Evolutionary conservation across 2,797 vertebrate genomes (phyloP).

Genomic region (Xenops minutus): DNA sequence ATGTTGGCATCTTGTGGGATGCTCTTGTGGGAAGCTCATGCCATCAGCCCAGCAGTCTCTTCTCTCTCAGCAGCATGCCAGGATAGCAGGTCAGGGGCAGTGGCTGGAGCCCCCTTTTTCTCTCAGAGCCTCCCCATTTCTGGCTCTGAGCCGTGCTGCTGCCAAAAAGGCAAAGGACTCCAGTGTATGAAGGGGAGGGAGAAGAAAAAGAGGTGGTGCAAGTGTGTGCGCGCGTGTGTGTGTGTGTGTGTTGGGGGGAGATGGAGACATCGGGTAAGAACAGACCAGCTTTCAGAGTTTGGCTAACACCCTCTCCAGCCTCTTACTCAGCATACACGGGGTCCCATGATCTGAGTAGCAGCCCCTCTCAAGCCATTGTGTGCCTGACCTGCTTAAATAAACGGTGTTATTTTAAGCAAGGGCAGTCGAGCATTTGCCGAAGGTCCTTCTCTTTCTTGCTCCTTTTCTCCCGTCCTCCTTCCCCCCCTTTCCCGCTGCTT

Average conservation of each 20-base stretch:
- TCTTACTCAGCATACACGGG: not conserved
- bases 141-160: not conserved
- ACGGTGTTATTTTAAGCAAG: constrained; percentile 62
- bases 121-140: not conserved
- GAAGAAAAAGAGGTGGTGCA: constrained; percentile 1
- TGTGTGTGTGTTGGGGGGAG: not conserved
- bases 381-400: constrained; percentile 62
- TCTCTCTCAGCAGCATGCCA: not conserved
- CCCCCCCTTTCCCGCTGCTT: constrained; percentile 58
- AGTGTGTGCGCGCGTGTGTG: not conserved
- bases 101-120: not conserved
- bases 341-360: constrained; percentile 60
- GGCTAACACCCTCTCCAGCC: constrained; percentile 48
- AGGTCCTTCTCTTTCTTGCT: constrained; percentile 65
- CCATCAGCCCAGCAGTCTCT: not conserved
- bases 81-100: not conserved
- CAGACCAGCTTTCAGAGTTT: constrained; percentile 45
- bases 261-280: constrained; percentile 23
- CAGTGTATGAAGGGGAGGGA: not conserved
- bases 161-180: not conserved
- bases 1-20: no score
- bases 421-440: constrained; percentile 44
- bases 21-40: not conserved
- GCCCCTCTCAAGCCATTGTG: constrained; percentile 51
- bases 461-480: constrained; percentile 53